Conservation (phyloP, 64 coral and sea anemone species). For the Dendrophyllia cribrosa region DNA sequence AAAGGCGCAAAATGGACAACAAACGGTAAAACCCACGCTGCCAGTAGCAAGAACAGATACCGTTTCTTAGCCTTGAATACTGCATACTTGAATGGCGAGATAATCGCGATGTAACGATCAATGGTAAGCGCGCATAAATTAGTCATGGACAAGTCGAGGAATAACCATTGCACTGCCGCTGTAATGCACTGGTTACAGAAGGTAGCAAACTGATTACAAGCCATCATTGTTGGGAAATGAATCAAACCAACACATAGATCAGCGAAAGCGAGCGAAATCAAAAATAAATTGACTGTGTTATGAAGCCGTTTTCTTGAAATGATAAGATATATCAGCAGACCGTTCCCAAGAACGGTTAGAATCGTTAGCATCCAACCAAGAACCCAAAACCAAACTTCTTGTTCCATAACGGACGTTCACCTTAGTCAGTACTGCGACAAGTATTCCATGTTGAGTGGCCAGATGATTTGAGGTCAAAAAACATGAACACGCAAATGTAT, state of each 20-base stretch:
- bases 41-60: not conserved
- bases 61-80: constrained; percentile 25
- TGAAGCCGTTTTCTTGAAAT: constrained; percentile 4
- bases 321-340: not conserved
- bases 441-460: no score
- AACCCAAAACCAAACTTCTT: not conserved
- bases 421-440: no score
- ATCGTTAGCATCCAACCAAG: not conserved
- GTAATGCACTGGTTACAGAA: not conserved
- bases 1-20: constrained; percentile 2
- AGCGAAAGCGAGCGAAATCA: not conserved
- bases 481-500: no score
- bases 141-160: constrained; percentile 14
- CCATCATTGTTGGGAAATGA: no score
- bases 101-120: constrained; percentile 48
- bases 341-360: not conserved
- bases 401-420: no score
- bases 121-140: constrained; percentile 53
- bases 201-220: not conserved
- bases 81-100: constrained; percentile 39
- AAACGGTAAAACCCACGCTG: constrained; percentile 47
- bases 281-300: not conserved
- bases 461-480: no score
- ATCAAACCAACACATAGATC: no score
- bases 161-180: not conserved